Percentiles rank a stretch among this genome's conserved stretches.
These are phyloP conservation scores for Criorhina ranunculi DNA, from an alignment of 2,888 invertebrate genomes.

Conservation along the genomic window DNA sequence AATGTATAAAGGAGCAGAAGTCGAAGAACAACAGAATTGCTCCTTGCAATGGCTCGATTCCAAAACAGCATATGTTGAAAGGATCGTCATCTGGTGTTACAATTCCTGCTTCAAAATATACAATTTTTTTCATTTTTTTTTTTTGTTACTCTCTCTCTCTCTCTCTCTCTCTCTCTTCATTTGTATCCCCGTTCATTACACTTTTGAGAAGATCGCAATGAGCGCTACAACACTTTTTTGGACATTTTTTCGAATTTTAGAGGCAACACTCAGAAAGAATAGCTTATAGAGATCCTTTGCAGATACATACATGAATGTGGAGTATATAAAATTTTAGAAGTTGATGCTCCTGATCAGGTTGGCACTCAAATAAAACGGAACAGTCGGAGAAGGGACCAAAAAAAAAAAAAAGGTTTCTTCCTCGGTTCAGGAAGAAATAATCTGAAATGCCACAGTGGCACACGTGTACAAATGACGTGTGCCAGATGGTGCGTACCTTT, in stretches of 20 bases:
- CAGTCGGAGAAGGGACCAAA: conserved; percentile 16
- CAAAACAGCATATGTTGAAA: conserved; percentile 74
- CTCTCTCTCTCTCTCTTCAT: conserved; percentile 14
- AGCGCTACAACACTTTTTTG: conserved; percentile 53
- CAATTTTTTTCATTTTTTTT: conserved; percentile 38
- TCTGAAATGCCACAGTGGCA: conserved; percentile 73
- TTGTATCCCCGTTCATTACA: conserved; percentile 73
- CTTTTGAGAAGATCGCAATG: conserved; percentile 65
- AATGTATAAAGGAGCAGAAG: conserved; percentile 58
- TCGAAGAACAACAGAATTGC: conserved; percentile 58
- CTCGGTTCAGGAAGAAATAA: conserved; percentile 62
- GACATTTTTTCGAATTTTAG: conserved; percentile 51
- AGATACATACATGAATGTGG: conserved; percentile 24
- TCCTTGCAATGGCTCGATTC: conserved; percentile 57
- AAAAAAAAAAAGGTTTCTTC: conserved; percentile 57
- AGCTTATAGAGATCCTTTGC: conserved; percentile 36
- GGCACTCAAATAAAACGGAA: conserved; percentile 65
- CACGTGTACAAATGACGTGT: conserved; percentile 78
- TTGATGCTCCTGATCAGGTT: conserved; percentile 51
- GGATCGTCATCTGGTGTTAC: conserved; percentile 75
- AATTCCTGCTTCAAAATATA: conserved; percentile 62
- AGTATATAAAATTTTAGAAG: conserved; percentile 57
- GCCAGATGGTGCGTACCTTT: conserved; percentile 75
- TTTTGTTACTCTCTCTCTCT: background rate
- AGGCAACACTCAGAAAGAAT: conserved; percentile 39